Percentiles rank a stretch among this genome's conserved stretches.
phyloP scores from a whole-genome alignment of 1,140 invertebrate species.

The Wasmannia auropunctata region DNA sequence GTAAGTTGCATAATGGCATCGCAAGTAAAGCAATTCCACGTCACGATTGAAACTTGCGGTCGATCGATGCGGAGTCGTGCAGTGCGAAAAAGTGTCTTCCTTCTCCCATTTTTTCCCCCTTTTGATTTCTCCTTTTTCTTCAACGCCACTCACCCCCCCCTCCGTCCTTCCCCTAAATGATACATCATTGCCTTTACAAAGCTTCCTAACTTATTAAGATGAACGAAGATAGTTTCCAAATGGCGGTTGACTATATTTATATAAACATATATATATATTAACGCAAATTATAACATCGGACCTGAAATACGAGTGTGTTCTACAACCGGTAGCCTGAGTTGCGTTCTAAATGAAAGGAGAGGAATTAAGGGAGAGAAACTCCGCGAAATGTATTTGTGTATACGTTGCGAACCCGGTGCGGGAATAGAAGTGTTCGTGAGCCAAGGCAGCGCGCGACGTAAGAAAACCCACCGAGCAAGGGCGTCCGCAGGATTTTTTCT shows the following conservation, averaged over 20 bases:
- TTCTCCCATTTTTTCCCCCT: slow-evolving; percentile 2
- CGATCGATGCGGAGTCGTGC: neutral
- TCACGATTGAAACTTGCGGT: neutral
- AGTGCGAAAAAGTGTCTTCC: slow-evolving; percentile 44
- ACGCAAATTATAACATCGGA: slow-evolving; percentile 6
- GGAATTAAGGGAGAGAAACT: neutral
- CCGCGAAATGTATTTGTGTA: slow-evolving; percentile 13
- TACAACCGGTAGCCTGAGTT: slow-evolving; percentile 22
- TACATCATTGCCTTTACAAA: slow-evolving; percentile 43
- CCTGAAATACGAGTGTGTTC: slow-evolving; percentile 18
- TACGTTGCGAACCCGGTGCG: slow-evolving; percentile 10
- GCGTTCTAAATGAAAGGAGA: neutral
- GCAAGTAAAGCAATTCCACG: neutral
- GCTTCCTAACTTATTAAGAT: slow-evolving; percentile 55
- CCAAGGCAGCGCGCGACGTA: neutral
- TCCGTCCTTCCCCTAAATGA: neutral
- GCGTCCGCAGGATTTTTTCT: too few relatives aligned
- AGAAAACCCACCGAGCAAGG: too few relatives aligned
- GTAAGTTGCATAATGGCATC: slow-evolving; percentile 2
- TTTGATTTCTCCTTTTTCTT: neutral
- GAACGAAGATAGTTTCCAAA: slow-evolving; percentile 42
- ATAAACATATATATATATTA: slow-evolving; percentile 30
- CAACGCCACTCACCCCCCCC: neutral
- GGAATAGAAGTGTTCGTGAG: slow-evolving; percentile 24
- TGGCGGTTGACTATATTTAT: slow-evolving; percentile 45